A percentile compares a stretch with the other conserved stretches of the same genome.
These are phyloP conservation scores for Copsychus sechellarum DNA, from an alignment of 2,113 vertebrate genomes.

Conservation along the genomic window DNA sequence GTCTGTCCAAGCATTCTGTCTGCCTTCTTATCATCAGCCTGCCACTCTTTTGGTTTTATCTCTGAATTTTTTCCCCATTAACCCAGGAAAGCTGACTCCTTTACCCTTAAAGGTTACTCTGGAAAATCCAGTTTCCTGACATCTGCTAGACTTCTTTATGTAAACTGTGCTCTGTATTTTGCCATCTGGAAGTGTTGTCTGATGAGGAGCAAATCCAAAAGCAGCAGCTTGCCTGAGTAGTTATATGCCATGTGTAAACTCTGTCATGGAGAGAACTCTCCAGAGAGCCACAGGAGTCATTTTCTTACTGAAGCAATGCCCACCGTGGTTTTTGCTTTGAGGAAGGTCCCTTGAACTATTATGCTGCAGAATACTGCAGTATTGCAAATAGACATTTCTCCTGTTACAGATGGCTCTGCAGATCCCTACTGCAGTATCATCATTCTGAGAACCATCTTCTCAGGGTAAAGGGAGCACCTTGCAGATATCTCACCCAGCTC, in stretches of 20 bases:
- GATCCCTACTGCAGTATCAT: neutral
- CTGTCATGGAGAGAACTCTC: neutral
- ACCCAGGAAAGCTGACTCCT: neutral
- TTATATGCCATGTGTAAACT: neutral
- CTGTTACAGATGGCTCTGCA: neutral
- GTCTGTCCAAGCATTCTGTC: neutral
- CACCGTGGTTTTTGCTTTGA: neutral
- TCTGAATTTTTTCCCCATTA: neutral
- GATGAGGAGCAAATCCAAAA: constrained; percentile 36
- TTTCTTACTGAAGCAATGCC: neutral
- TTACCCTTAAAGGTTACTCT: neutral
- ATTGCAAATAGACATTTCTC: neutral
- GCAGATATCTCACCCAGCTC: neutral
- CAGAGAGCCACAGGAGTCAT: neutral
- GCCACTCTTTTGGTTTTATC: neutral
- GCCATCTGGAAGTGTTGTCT: constrained; percentile 38
- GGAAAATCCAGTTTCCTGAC: constrained; percentile 9
- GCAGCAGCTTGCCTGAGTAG: constrained; percentile 10
- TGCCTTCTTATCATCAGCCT: neutral
- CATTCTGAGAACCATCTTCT: neutral
- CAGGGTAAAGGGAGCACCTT: neutral
- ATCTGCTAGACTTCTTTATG: constrained; percentile 28
- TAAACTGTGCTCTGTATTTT: constrained; percentile 28
- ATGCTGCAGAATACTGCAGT: neutral
- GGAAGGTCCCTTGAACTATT: neutral